These are phyloP conservation scores for Rhea pennata DNA, from an alignment of 2,113 vertebrate genomes.

Conservation along the genomic window DNA sequence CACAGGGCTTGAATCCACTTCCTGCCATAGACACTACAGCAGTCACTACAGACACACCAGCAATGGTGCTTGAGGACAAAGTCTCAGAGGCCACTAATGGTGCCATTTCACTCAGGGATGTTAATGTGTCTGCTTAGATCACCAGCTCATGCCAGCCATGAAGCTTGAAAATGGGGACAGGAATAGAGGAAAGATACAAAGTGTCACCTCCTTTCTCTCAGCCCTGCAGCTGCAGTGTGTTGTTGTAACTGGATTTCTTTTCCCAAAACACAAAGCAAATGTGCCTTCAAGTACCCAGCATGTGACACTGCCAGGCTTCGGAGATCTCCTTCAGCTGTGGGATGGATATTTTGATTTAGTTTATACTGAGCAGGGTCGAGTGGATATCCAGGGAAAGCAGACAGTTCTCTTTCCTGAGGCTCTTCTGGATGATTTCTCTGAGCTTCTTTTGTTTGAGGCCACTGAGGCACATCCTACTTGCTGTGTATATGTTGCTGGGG, in stretches of 20 bases:
- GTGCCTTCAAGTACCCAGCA: slow-evolving; percentile 58
- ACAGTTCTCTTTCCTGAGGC: slow-evolving; percentile 7
- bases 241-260: slow-evolving; percentile 52
- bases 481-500: neutral
- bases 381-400: slow-evolving; percentile 17
- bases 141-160: slow-evolving; percentile 41
- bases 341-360: slow-evolving; percentile 7
- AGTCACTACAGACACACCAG: slow-evolving; percentile 43
- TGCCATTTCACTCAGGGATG: slow-evolving; percentile 88
- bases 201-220: slow-evolving; percentile 2
- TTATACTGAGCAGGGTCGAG: slow-evolving; percentile 30
- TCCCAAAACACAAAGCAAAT: slow-evolving; percentile 53
- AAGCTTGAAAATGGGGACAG: slow-evolving; percentile 41
- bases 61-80: slow-evolving; percentile 78
- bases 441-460: neutral
- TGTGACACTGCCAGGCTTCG: slow-evolving; percentile 61
- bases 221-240: slow-evolving; percentile 34
- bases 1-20: slow-evolving; percentile 82
- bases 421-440: neutral
- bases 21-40: slow-evolving; percentile 60
- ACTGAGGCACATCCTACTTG: neutral
- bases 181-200: slow-evolving; percentile 14
- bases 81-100: slow-evolving; percentile 77
- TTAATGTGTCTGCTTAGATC: slow-evolving; percentile 91
- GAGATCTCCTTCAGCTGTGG: slow-evolving; percentile 38